Conservation (phyloP, 1,140 invertebrate genomes). For the Aphis craccivora region DNA sequence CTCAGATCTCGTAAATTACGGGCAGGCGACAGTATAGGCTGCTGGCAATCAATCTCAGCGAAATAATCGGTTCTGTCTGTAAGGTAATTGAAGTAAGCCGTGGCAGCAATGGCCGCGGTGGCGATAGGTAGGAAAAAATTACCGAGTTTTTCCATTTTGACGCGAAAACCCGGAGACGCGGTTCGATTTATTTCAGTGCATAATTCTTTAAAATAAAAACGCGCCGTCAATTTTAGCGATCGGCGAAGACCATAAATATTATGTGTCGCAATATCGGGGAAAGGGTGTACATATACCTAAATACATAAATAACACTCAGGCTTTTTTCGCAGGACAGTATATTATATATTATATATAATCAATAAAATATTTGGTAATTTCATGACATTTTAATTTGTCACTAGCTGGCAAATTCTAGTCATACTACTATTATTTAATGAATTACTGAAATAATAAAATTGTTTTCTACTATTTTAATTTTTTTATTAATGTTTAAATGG, state of each 20-base stretch:
- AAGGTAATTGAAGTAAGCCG: conserved; percentile 41
- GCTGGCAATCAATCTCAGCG: conserved; percentile 30
- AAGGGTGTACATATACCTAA: not conserved
- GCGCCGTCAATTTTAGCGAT: not conserved
- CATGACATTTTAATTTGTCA: not conserved
- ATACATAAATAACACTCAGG: not conserved
- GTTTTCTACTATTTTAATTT: too few species aligned
- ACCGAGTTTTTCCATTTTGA: conserved; percentile 45
- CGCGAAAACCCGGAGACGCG: not conserved
- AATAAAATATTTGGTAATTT: conserved; percentile 13
- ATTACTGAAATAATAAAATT: not conserved
- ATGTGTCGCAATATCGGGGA: not conserved
- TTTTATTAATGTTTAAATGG: not conserved
- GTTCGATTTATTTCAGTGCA: conserved; percentile 46
- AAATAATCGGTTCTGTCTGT: conserved; percentile 53
- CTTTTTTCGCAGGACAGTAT: not conserved
- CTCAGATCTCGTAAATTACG: conserved; percentile 30
- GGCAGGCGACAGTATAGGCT: not conserved
- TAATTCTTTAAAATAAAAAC: conserved; percentile 53
- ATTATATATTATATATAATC: not conserved
- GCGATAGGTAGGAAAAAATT: conserved; percentile 24
- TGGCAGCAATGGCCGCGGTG: not conserved
- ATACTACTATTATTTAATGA: not conserved
- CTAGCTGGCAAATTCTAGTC: not conserved
- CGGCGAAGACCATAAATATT: conserved; percentile 6